These are phyloP conservation scores for Alligator sinensis DNA, from an alignment of 2,113 vertebrate species.

Conservation along the genomic window DNA sequence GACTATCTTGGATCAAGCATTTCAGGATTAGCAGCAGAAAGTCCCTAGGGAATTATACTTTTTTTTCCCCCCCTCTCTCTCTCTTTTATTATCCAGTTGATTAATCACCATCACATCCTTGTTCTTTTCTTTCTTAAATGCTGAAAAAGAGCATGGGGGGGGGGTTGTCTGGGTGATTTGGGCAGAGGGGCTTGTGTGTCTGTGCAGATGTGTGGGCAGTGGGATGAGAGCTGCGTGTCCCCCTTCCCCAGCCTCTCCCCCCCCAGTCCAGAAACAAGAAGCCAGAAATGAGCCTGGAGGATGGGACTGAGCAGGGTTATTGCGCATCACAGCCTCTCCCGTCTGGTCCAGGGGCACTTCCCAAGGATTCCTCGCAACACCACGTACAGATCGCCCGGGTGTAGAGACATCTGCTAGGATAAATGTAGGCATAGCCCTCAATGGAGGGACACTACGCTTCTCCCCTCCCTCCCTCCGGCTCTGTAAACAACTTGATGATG, in stretches of 20 bases:
- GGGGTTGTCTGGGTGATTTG: background rate
- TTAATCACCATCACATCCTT: constrained; percentile 42
- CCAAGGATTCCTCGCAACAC: fast-evolving
- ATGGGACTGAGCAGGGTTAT: background rate
- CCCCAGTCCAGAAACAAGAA: background rate
- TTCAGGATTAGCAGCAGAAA: constrained; percentile 43
- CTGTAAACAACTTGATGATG: constrained; percentile 47
- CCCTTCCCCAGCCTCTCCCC: background rate
- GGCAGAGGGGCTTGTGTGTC: background rate
- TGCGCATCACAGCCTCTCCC: background rate
- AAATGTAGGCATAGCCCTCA: background rate
- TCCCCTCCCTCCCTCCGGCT: background rate
- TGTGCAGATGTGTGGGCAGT: background rate
- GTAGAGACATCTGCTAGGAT: background rate
- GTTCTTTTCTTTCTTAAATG: background rate
- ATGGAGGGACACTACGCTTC: background rate
- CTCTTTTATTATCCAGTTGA: constrained; percentile 46
- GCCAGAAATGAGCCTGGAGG: background rate
- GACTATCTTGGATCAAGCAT: constrained; percentile 67
- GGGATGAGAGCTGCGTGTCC: no score
- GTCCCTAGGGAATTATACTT: constrained; percentile 61
- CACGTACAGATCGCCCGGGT: background rate
- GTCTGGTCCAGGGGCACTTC: fast-evolving
- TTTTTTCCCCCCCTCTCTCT: background rate
- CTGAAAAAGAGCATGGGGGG: background rate